Conservation (phyloP, 2,113 vertebrate genomes). For the Alexandromys fortis region DNA sequence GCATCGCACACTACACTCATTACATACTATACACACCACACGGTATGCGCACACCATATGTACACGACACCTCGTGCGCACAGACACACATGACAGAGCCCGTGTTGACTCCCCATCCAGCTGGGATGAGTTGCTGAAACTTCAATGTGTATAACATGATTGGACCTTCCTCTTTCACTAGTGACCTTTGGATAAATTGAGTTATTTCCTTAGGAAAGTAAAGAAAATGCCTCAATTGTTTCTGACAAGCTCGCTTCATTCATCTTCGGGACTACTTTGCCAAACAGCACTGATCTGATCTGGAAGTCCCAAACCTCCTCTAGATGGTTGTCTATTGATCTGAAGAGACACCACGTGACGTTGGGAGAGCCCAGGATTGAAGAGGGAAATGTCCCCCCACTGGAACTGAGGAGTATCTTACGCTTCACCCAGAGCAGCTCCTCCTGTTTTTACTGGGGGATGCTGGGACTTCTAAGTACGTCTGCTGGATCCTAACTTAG, state of each 20-base stretch:
- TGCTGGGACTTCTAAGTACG: background rate
- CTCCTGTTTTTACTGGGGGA: too few species aligned
- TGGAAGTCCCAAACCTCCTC: constrained; percentile 26
- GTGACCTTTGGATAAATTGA: constrained; percentile 75
- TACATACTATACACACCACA: background rate
- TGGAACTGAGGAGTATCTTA: background rate
- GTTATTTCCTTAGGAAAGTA: constrained; percentile 80
- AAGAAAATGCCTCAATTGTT: constrained; percentile 65
- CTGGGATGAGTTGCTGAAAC: background rate
- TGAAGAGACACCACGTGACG: background rate
- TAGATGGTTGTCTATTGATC: constrained; percentile 51
- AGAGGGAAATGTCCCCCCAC: background rate
- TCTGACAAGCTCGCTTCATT: constrained; percentile 63
- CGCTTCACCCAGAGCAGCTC: background rate
- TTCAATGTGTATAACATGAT: constrained; percentile 68
- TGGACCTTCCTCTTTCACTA: constrained; percentile 48
- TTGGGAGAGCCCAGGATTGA: background rate
- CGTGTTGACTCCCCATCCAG: constrained; percentile 34
- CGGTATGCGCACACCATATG: background rate
- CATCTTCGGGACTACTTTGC: constrained; percentile 53
- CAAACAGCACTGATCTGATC: background rate
- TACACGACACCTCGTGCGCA: background rate
- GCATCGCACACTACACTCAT: background rate
- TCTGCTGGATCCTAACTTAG: background rate
- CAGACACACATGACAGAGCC: background rate